These are phyloP conservation scores for Willowsia nigromaculata DNA, from an alignment of 2,888 invertebrate genomes.

Conservation along the genomic window DNA sequence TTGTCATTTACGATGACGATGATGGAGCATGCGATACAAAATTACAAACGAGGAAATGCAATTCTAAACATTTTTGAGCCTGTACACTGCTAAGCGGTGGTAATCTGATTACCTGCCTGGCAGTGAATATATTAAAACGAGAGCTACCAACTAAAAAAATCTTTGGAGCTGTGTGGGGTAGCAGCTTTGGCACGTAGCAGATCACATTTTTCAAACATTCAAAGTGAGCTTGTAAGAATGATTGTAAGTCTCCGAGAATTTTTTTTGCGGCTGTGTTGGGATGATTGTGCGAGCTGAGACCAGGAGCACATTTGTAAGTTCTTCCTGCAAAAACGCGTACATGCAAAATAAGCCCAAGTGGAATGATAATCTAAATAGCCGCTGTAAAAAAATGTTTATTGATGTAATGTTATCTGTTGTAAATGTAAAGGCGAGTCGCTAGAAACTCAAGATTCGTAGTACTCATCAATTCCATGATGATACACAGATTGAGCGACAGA, in stretches of 20 bases:
- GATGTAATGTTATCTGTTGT: constrained; percentile 41
- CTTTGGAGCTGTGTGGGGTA: background rate
- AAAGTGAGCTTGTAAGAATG: background rate
- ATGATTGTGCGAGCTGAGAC: background rate
- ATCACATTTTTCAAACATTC: background rate
- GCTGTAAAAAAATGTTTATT: constrained; percentile 30
- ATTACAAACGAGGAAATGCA: constrained; percentile 45
- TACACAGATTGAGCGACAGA: background rate
- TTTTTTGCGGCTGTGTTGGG: background rate
- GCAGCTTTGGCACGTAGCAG: background rate
- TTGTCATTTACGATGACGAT: constrained; percentile 3
- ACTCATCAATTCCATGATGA: background rate
- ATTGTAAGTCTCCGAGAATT: background rate
- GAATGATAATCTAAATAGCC: background rate
- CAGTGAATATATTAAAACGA: background rate
- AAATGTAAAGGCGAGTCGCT: background rate
- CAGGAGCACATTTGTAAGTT: background rate
- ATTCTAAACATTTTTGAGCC: background rate
- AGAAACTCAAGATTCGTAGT: background rate
- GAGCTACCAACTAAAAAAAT: background rate
- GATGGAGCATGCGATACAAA: background rate
- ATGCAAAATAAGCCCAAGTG: background rate
- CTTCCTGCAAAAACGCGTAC: background rate
- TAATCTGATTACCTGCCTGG: constrained; percentile 7
- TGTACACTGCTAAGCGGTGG: background rate